phyloP scores from a whole-genome alignment of 2,113 vertebrate genomes.

The Ameiurus melas region DNA sequence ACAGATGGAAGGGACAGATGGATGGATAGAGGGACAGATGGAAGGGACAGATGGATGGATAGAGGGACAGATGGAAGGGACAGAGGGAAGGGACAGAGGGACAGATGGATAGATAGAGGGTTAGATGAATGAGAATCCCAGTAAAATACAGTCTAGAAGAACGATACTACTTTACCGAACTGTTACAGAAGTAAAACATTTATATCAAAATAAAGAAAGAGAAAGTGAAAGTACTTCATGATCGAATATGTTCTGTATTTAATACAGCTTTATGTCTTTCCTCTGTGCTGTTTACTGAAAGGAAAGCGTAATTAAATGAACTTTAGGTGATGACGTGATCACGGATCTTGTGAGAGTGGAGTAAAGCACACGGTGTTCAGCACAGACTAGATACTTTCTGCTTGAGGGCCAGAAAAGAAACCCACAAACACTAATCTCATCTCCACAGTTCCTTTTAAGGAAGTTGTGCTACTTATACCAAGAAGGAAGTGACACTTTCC shows the following conservation, averaged over 20 bases:
- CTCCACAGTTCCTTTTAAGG: not conserved
- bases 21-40: not conserved
- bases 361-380: not conserved
- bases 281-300: not conserved
- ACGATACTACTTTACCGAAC: not conserved
- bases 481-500: not conserved
- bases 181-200: too few relatives aligned
- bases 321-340: not conserved
- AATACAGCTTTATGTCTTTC: too few relatives aligned
- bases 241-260: too few relatives aligned
- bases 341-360: not conserved
- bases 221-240: too few relatives aligned
- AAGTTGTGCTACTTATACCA: not conserved
- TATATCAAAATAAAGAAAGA: too few relatives aligned
- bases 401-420: not conserved
- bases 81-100: too few relatives aligned
- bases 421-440: not conserved
- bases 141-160: not conserved
- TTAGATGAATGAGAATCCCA: not conserved
- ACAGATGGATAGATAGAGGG: not conserved
- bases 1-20: not conserved
- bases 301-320: too few relatives aligned
- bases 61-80: too few relatives aligned
- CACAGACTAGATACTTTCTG: not conserved
- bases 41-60: too few relatives aligned